Percentiles rank a stretch among this genome's conserved stretches.
Evolutionary conservation across 2,888 invertebrate genomes (phyloP).

Genomic region (Odontocolon sp.): DNA sequence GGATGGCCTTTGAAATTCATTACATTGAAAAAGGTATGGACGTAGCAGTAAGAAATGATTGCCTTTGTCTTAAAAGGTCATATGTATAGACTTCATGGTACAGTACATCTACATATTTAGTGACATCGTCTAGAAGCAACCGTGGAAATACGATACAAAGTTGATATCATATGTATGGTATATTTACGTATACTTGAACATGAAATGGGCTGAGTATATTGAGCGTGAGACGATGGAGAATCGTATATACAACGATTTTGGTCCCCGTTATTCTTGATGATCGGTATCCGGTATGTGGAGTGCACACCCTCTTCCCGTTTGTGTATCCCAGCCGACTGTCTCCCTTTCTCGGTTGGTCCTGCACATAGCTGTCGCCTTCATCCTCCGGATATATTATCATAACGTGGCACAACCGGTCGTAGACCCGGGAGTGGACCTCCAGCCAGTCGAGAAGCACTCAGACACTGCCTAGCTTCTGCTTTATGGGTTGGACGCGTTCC

Average conservation of each 20-base stretch:
- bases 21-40: no score
- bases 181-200: not conserved
- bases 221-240: not conserved
- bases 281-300: conserved; percentile 55
- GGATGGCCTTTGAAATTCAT: no score
- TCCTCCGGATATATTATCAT: conserved; percentile 55
- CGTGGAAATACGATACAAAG: no score
- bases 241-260: conserved; percentile 29
- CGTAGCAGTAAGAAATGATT: no score
- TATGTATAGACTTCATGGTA: no score
- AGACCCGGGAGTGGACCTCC: conserved; percentile 38
- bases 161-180: no score
- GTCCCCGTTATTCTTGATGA: conserved; percentile 56
- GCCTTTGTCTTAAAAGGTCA: no score
- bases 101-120: no score
- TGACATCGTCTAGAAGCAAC: no score
- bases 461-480: conserved; percentile 31
- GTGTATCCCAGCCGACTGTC: conserved; percentile 13
- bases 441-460: conserved; percentile 25
- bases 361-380: conserved; percentile 28
- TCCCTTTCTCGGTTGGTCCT: not conserved
- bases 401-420: conserved; percentile 41
- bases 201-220: not conserved
- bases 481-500: conserved; percentile 59
- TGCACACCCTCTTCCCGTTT: conserved; percentile 44